Conservation (phyloP, 1,140 invertebrate species). For the Cotesia vestalis region DNA sequence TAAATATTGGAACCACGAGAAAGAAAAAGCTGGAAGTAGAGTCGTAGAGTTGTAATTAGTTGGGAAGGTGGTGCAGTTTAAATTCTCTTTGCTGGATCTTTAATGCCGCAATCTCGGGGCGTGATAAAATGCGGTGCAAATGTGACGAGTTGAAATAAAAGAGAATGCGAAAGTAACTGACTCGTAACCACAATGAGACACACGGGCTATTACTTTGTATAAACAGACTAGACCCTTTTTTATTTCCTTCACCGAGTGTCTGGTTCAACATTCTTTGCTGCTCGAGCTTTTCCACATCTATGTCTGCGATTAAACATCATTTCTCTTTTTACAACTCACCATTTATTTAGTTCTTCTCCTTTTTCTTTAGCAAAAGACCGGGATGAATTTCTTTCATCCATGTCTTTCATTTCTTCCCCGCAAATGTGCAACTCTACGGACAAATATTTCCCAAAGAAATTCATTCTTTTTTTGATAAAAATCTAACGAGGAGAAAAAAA, state of each 20-base stretch:
- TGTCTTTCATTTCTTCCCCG: background rate
- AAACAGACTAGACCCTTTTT: constrained; percentile 50
- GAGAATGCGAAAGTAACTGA: constrained; percentile 57
- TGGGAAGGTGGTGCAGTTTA: constrained; percentile 20
- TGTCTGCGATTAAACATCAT: constrained; percentile 23
- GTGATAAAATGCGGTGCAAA: constrained; percentile 64
- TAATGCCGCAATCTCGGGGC: constrained; percentile 66
- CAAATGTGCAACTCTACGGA: constrained; percentile 18
- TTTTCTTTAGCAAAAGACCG: background rate
- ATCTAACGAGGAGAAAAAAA: constrained; percentile 47
- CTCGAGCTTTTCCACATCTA: background rate
- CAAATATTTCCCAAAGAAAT: constrained; percentile 15
- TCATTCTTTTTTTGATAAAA: constrained; percentile 8
- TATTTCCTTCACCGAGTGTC: background rate
- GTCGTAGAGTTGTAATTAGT: background rate
- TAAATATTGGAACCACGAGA: background rate
- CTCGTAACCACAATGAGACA: constrained; percentile 34
- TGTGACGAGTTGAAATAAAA: constrained; percentile 51
- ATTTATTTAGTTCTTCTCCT: constrained; percentile 4
- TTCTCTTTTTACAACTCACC: constrained; percentile 19
- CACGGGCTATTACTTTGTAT: constrained; percentile 59
- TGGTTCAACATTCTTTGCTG: background rate
- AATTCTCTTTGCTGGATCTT: constrained; percentile 66
- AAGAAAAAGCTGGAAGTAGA: constrained; percentile 12
- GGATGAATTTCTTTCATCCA: background rate